Percentiles rank a stretch among this genome's conserved stretches.
These are phyloP conservation scores for Gallinago stenura DNA, from an alignment of 2,797 vertebrate species.

Conservation along the genomic window DNA sequence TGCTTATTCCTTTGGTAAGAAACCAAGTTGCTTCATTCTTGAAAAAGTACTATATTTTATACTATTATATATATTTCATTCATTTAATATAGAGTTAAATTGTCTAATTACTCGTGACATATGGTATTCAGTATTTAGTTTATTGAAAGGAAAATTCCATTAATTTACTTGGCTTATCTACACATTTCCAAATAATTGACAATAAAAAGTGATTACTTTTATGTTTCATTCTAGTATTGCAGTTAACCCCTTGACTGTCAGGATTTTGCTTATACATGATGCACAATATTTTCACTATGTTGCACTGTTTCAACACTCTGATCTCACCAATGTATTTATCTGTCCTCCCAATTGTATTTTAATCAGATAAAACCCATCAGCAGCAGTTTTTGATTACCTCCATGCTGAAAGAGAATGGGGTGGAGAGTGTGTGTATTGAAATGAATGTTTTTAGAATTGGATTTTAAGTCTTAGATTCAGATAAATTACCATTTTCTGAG, in stretches of 20 bases:
- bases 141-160: neutral
- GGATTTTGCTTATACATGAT: neutral
- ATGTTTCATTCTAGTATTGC: neutral
- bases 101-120: conserved; percentile 35
- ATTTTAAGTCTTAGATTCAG: neutral
- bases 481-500: neutral
- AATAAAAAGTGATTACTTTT: neutral
- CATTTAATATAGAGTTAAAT: conserved; percentile 18
- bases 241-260: neutral
- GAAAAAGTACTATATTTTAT: conserved; percentile 38
- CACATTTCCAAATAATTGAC: conserved; percentile 36
- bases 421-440: neutral
- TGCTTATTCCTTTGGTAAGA: conserved; percentile 3
- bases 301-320: neutral
- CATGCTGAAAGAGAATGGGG: neutral
- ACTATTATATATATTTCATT: conserved; percentile 49
- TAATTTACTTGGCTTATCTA: conserved; percentile 11
- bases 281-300: neutral
- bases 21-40: conserved; percentile 23
- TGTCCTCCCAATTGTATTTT: neutral
- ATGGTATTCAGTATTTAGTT: neutral
- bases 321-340: neutral
- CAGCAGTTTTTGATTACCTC: neutral
- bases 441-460: neutral
- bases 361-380: neutral